A percentile compares a stretch with the other conserved stretches of the same genome.
Evolutionary conservation across 35 echinoderm and acorn worm species (phyloP).

Genomic region (Lytechinus pictus): DNA sequence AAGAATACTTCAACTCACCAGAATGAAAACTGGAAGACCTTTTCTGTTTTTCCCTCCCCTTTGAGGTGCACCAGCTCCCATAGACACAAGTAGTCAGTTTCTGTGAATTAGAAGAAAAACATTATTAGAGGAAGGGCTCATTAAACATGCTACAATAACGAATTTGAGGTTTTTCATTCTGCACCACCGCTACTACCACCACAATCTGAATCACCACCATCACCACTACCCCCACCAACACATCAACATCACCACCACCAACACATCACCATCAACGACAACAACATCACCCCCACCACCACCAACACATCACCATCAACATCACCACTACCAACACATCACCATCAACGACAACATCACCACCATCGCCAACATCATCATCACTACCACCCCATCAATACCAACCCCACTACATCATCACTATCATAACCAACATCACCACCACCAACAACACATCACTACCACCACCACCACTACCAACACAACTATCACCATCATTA

Average conservation of each 20-base stretch:
- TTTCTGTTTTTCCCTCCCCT: slow-evolving; percentile 86
- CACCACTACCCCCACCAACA: no score
- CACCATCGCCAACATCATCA: not conserved
- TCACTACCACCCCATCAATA: not conserved
- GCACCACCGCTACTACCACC: no score
- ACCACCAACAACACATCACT: not conserved
- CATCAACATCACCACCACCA: no score
- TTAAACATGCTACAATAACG: not conserved
- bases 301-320: no score
- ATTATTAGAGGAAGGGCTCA: not conserved
- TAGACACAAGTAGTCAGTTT: slow-evolving; percentile 82
- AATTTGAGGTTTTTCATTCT: no score
- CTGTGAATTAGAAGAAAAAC: slow-evolving; percentile 52
- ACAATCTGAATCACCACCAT: no score
- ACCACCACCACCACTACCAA: not conserved
- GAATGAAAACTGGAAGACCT: slow-evolving; percentile 95
- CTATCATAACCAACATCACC: not conserved
- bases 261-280: not conserved
- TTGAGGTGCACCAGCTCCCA: slow-evolving; percentile 92
- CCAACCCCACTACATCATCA: not conserved
- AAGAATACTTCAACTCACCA: slow-evolving; percentile 56
- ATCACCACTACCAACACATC: no score
- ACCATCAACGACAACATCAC: not conserved
- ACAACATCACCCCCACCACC: not conserved
- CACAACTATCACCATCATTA: not conserved